A percentile compares a stretch with the other conserved stretches of the same genome.
Conservation (phyloP, 2,888 invertebrate species). For the Agriopis marginaria region DNA sequence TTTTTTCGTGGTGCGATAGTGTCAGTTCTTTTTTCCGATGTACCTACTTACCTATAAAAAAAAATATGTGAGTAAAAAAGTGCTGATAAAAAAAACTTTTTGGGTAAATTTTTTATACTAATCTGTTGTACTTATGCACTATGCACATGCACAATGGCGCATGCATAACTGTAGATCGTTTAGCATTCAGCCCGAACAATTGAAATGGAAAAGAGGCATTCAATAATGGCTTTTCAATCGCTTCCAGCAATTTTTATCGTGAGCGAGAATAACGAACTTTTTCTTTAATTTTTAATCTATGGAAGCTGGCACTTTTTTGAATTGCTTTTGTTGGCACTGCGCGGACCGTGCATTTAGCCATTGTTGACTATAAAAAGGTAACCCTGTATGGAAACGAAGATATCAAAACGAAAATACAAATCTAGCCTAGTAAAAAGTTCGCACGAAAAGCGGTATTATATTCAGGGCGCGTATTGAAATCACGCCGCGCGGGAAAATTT, state of each 20-base stretch:
- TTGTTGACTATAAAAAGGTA: background rate
- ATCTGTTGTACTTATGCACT: no score
- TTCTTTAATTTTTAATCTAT: conserved; percentile 1
- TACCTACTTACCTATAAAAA: no score
- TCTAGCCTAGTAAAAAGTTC: background rate
- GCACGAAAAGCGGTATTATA: background rate
- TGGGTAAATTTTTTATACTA: no score
- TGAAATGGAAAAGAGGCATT: conserved; percentile 44
- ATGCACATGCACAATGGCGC: background rate
- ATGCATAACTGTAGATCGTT: conserved; percentile 23
- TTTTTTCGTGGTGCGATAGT: no score
- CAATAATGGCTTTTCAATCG: conserved; percentile 50
- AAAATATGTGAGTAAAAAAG: no score
- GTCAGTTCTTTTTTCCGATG: no score
- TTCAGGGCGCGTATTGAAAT: conserved; percentile 7
- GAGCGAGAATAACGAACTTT: conserved; percentile 37
- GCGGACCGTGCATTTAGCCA: background rate
- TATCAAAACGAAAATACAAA: background rate
- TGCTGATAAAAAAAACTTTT: no score
- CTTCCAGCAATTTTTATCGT: conserved; percentile 44
- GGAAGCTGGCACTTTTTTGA: background rate
- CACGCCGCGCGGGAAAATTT: conserved; percentile 2
- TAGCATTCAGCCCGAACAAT: conserved; percentile 22
- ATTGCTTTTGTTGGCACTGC: background rate
- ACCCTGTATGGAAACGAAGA: background rate